These are phyloP conservation scores for Diplodus puntazzo DNA, from an alignment of 2,797 vertebrate genomes.

Conservation along the genomic window DNA sequence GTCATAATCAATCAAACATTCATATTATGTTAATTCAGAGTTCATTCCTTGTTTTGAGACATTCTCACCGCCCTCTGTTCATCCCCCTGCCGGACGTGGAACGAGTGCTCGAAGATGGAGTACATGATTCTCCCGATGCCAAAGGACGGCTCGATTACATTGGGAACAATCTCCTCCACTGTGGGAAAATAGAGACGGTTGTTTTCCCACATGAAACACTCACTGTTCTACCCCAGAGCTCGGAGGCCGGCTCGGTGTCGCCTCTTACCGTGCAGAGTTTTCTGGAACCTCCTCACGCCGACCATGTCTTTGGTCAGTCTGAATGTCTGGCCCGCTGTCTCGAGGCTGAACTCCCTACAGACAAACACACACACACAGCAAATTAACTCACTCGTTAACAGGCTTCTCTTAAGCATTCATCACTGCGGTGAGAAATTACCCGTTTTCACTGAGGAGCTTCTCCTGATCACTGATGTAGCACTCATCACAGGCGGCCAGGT, in stretches of 20 bases:
- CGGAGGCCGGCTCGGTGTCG: background rate
- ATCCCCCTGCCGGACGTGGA: conserved; percentile 90
- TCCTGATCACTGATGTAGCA: conserved; percentile 90
- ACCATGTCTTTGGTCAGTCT: conserved; percentile 92
- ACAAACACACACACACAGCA: conserved; percentile 58
- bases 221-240: background rate
- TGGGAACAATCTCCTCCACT: conserved; percentile 94
- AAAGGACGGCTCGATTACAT: conserved; percentile 94
- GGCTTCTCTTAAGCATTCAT: background rate
- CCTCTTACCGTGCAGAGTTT: conserved; percentile 89
- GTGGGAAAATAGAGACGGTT: conserved; percentile 48
- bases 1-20: background rate
- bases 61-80: conserved; percentile 91
- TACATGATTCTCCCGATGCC: conserved; percentile 96
- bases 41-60: conserved; percentile 5
- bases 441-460: conserved; percentile 87
- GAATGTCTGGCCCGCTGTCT: conserved; percentile 91
- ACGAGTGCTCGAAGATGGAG: conserved; percentile 93
- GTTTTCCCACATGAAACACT: conserved; percentile 40
- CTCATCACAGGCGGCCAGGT: conserved; percentile 89
- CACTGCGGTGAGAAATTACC: conserved; percentile 78
- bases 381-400: background rate
- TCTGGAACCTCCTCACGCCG: conserved; percentile 92
- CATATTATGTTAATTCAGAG: background rate
- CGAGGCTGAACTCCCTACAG: conserved; percentile 90